Base-by-base conservation (phyloP, 2,113 vertebrate species). In the Esox niger region DNA sequence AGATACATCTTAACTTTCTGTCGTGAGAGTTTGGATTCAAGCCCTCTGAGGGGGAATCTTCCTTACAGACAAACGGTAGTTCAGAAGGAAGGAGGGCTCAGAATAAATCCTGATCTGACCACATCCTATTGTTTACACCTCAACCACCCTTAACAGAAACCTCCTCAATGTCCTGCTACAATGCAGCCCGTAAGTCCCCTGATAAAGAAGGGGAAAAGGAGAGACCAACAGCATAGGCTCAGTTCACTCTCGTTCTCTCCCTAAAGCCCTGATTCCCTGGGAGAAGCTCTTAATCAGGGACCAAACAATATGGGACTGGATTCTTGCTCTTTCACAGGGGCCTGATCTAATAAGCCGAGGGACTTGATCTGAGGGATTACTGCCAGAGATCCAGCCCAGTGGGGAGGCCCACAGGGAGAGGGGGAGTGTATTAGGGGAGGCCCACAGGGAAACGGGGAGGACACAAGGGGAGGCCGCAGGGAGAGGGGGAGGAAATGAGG, bases 261-360 rank as follows among this genome's bases (percentile, higher is more conserved):
- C 60, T 71, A 71, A 73, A 83, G 77, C 72, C 75, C 78, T 84
- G 84, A 84, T 85, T 86, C 70, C 61, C 52, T 68, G 71, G 84
- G 79, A 90, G 88, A 84, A 88, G 85, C 89, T 91, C 89, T 91
- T 91, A 91, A 91, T 90, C 88, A 88, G 81, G 76, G 73, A 15
- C 79, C 90, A 88, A 88, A 92, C 91, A 91, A 91, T 87, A 86
- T 73, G 74, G 78, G 76, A 71, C 78, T 61, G 68, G 76, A 83
- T 88, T 84, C 82, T 77, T 74, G 80, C 79, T 87, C 80, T 81
- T 62, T 80, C 83, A 85, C 76, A 49, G 79, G 79, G 77, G 64
- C 64, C 81, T 89, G 89, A 89, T 88, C 88, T 89, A 87, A 90
- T 90, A 89, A 88, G 78, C 69, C 68, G 35, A 66, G 23, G n/a